phyloP scores from a whole-genome alignment of 2,888 invertebrate species.

The Caenorhabditis virilis region DNA sequence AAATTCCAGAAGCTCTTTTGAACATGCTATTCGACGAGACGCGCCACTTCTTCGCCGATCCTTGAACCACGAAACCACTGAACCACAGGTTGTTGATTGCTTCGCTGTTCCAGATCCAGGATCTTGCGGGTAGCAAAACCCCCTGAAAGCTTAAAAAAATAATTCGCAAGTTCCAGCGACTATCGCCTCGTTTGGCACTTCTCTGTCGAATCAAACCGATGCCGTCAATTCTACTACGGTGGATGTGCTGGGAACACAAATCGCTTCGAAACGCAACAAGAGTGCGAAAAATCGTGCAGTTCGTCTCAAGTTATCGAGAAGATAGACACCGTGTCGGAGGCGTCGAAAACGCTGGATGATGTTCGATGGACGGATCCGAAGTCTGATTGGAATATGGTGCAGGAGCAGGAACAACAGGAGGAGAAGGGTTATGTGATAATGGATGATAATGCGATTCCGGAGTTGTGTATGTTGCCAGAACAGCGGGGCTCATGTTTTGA shows the following conservation, averaged over 20 bases:
- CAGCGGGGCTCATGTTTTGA: conserved; percentile 63
- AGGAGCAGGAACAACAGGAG: conserved; percentile 10
- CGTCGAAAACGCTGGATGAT: conserved; percentile 17
- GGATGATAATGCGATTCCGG: conserved; percentile 43
- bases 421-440: conserved; percentile 6
- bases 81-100: conserved; percentile 10
- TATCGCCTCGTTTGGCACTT: conserved; percentile 24
- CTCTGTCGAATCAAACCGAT: conserved; percentile 22
- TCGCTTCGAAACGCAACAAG: conserved; percentile 54
- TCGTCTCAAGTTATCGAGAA: conserved; percentile 13
- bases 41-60: not conserved
- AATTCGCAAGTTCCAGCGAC: conserved; percentile 24
- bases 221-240: conserved; percentile 61
- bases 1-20: conserved; percentile 6
- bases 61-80: not conserved
- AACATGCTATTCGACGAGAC: not conserved
- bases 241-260: conserved; percentile 66
- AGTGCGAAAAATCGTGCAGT: conserved; percentile 56
- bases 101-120: conserved; percentile 33
- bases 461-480: conserved; percentile 62
- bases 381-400: not conserved
- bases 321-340: conserved; percentile 17
- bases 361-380: conserved; percentile 12
- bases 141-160: too few species aligned
- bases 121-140: conserved; percentile 24